These are phyloP conservation scores for Ennomos erosarius DNA, from an alignment of 2,888 invertebrate genomes.

Conservation along the genomic window DNA sequence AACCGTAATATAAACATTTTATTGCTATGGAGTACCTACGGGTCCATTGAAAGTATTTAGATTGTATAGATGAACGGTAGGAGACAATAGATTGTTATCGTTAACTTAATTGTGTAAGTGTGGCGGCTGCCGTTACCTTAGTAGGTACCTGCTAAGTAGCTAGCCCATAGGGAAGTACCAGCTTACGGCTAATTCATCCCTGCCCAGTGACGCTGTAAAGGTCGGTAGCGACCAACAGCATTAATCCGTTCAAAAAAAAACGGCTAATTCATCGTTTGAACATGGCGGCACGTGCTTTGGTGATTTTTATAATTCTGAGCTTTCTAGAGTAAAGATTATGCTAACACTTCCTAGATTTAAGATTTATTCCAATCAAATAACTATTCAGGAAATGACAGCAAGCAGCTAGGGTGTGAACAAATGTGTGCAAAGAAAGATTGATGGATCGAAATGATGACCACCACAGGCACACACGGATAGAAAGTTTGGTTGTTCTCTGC, in stretches of 20 bases:
- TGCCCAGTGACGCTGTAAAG: no score
- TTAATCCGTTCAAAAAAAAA: no score
- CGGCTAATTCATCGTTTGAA: not conserved
- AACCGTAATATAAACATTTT: conserved; percentile 30
- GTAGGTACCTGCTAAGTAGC: conserved; percentile 19
- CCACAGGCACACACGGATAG: conserved; percentile 19
- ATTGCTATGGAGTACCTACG: conserved; percentile 31
- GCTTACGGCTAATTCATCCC: not conserved
- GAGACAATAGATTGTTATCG: conserved; percentile 33
- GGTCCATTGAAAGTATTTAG: conserved; percentile 30
- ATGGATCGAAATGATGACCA: conserved; percentile 33
- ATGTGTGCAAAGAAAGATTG: conserved; percentile 30
- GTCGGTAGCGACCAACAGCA: no score
- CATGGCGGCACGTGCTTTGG: conserved; percentile 28
- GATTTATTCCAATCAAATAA: no score
- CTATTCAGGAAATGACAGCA: conserved; percentile 27
- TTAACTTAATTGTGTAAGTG: conserved; percentile 25
- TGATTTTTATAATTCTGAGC: not conserved
- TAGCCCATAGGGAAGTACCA: conserved; percentile 9
- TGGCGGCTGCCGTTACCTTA: conserved; percentile 15
- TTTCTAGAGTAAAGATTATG: no score
- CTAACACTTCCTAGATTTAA: no score
- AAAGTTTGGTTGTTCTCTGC: not conserved
- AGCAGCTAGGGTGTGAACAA: conserved; percentile 37
- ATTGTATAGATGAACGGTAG: conserved; percentile 29